Base-by-base conservation (phyloP, 2,797 vertebrate species). In the Takifugu rubripes region DNA sequence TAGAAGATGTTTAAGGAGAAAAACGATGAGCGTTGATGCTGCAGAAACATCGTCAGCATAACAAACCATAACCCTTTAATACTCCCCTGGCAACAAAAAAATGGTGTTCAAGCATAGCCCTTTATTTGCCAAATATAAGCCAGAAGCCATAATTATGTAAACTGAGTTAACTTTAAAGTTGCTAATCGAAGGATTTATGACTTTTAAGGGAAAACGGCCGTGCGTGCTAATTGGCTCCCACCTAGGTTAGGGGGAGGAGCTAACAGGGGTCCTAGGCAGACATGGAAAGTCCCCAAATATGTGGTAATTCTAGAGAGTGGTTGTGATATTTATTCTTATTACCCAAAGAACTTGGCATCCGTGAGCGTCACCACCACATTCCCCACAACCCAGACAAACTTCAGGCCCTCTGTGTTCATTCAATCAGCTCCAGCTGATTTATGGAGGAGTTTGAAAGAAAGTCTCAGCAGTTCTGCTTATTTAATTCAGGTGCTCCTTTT, bases 271-370 rank as follows among this genome's bases (percentile, higher is more conserved):
- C 89, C 88, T 87, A 61, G 82, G 83, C 86, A 85, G 59, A 64
- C 45, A 60, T 81, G 92, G 93, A 94, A 94, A 92, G 93, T 92
- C 94, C 92, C 93, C 93, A 88, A 83, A 93, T 91, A 92, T 86
- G 84, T 86, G 86, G 82, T 87, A 85, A 87, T 90, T 93, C 86
- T 87, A 87, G 86, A 85, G 86, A 90, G 88, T 79, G 85, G 84
- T 88, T 91, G 81, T 86, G 77, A 91, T 90, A 90, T 92, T 91
- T 91, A 87, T 87, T 88, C 87, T 85, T 87, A 84, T 89, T 90
- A 82, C 89, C 86, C 86, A 87, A 85, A 91, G 90, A 89, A 85
- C 86, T 89, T 88, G 84, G 87, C 85, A 88, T 92, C 90, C 89
- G 89, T 74, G 84, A 89, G 87, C 87, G 83, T 86, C 77, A 88